Evolutionary conservation across 2,113 vertebrate genomes (phyloP).

Genomic region (Zosterops pallidus): DNA sequence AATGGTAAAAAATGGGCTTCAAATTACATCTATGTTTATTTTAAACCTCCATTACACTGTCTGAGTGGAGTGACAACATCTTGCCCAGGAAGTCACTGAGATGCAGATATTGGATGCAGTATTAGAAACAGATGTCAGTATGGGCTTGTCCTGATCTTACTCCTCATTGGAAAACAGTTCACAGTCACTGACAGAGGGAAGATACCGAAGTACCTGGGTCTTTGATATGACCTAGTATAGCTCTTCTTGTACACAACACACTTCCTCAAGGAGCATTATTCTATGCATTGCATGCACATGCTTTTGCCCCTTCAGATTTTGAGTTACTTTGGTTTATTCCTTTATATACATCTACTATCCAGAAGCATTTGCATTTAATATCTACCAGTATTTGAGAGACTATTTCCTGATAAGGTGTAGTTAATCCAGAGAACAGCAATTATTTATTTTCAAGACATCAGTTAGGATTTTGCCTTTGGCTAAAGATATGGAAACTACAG

Average conservation of each 20-base stretch:
- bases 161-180: neutral
- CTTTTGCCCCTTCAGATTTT: neutral
- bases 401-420: neutral
- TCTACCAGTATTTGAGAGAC: neutral
- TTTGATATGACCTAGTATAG: neutral
- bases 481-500: neutral
- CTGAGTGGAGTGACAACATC: neutral
- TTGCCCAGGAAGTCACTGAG: neutral
- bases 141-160: neutral
- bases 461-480: neutral
- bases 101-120: neutral
- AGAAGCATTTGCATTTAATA: neutral
- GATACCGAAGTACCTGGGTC: neutral
- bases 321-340: neutral
- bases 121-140: neutral
- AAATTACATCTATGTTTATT: neutral
- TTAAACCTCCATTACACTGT: neutral
- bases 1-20: neutral
- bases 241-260: neutral
- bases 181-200: neutral
- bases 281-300: neutral
- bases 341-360: neutral
- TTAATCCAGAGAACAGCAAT: neutral
- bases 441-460: neutral
- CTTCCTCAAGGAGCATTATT: neutral